Percentiles rank a stretch among this genome's conserved stretches.
Evolutionary conservation across 2,797 vertebrate species (phyloP).

Genomic region (Silurus aristotelis): DNA sequence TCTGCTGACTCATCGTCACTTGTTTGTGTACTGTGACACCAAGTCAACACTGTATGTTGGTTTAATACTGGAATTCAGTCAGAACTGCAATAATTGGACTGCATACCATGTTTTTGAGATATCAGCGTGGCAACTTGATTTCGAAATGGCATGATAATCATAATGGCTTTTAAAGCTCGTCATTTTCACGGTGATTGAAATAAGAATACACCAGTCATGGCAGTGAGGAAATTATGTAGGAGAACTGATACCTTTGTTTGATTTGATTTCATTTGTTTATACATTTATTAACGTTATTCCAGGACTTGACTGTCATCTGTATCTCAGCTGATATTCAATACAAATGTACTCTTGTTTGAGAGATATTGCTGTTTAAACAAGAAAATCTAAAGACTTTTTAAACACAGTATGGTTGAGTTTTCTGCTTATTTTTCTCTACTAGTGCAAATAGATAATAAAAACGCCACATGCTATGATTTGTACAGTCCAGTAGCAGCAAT

Average conservation of each 20-base stretch:
- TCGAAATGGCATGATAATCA: neutral
- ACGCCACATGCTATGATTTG: too few relatives aligned
- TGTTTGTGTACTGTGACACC: neutral
- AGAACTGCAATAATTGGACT: neutral
- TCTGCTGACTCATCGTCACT: conserved; percentile 1
- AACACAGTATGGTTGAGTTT: too few relatives aligned
- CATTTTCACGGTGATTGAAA: neutral
- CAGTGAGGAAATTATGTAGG: neutral
- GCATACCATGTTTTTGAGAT: neutral
- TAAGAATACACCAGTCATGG: neutral
- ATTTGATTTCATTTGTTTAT: neutral
- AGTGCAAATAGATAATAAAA: too few relatives aligned
- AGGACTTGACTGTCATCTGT: neutral
- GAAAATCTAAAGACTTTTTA: too few relatives aligned
- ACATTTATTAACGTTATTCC: neutral
- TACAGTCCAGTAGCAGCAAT: too few relatives aligned
- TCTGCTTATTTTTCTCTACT: too few relatives aligned
- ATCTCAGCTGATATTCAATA: too few relatives aligned
- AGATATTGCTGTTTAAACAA: too few relatives aligned
- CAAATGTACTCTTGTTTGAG: too few relatives aligned
- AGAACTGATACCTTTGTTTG: neutral
- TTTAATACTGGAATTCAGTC: neutral
- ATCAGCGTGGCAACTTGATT: neutral
- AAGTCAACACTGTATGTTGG: conserved; percentile 1
- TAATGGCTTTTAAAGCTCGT: neutral